These are phyloP conservation scores for Dryobotodes eremita DNA, from an alignment of 2,888 invertebrate species.

Conservation along the genomic window DNA sequence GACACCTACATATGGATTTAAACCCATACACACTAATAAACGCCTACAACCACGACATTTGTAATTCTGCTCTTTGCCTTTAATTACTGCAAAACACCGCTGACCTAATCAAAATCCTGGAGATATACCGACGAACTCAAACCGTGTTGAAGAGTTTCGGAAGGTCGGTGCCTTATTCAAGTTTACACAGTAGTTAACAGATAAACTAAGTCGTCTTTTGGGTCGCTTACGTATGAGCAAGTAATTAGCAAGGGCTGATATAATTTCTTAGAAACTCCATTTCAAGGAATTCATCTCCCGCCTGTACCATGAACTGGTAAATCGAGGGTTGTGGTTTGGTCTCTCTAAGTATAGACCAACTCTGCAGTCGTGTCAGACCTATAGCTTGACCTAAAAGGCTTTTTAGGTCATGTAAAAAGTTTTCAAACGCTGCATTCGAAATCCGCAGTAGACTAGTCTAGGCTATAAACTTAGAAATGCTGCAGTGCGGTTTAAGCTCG, in stretches of 20 bases:
- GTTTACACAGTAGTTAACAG: constrained; percentile 41
- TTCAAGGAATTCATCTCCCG: constrained; percentile 11
- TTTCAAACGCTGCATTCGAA: constrained; percentile 20
- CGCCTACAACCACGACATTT: not conserved
- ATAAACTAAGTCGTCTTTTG: constrained; percentile 18
- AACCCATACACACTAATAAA: not conserved
- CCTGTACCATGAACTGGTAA: not conserved
- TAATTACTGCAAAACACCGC: not conserved
- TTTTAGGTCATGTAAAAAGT: constrained; percentile 19
- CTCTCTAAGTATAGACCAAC: not conserved
- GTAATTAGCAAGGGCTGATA: constrained; percentile 36
- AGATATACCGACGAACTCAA: not conserved
- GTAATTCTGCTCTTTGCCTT: not conserved
- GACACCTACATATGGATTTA: not conserved
- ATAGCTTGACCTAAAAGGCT: not conserved
- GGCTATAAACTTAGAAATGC: constrained; percentile 26
- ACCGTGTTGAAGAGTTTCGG: constrained; percentile 10
- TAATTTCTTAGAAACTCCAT: constrained; percentile 27
- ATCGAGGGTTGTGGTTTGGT: not conserved
- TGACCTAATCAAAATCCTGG: not conserved
- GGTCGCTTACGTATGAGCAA: constrained; percentile 24
- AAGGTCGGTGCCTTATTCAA: constrained; percentile 1
- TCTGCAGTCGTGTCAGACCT: not conserved
- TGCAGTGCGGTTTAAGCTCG: constrained; percentile 38
- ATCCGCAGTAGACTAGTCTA: constrained; percentile 11